Conservation (phyloP, 2,797 vertebrate species). For the Falco rusticolus region DNA sequence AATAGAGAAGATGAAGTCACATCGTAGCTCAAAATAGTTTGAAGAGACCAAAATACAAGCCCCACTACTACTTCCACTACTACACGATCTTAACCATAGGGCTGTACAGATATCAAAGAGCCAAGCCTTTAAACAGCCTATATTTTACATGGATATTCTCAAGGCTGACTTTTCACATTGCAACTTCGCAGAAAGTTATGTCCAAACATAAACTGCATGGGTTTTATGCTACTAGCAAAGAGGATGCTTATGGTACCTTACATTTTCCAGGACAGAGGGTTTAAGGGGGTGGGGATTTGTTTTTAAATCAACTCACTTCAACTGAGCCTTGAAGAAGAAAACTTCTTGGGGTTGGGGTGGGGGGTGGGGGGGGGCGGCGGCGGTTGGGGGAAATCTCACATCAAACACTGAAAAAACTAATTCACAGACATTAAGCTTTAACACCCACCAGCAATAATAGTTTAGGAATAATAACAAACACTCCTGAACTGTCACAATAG, state of each 20-base stretch:
- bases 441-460: neutral
- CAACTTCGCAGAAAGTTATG: neutral
- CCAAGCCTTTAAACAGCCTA: neutral
- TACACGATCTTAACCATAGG: neutral
- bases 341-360: neutral
- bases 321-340: neutral
- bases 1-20: neutral
- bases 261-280: neutral
- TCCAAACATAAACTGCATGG: neutral
- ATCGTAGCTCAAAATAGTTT: neutral
- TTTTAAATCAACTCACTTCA: neutral
- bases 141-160: neutral
- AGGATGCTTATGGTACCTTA: neutral
- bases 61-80: neutral
- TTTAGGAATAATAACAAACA: neutral
- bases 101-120: neutral
- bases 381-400: neutral
- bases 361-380: no score
- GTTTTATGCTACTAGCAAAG: neutral
- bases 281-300: neutral
- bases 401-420: neutral
- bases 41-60: neutral
- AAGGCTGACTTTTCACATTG: neutral
- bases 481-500: neutral
- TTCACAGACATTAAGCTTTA: neutral